Evolutionary conservation across 2,888 invertebrate species (phyloP).

Genomic region (Campopleginae sp.): DNA sequence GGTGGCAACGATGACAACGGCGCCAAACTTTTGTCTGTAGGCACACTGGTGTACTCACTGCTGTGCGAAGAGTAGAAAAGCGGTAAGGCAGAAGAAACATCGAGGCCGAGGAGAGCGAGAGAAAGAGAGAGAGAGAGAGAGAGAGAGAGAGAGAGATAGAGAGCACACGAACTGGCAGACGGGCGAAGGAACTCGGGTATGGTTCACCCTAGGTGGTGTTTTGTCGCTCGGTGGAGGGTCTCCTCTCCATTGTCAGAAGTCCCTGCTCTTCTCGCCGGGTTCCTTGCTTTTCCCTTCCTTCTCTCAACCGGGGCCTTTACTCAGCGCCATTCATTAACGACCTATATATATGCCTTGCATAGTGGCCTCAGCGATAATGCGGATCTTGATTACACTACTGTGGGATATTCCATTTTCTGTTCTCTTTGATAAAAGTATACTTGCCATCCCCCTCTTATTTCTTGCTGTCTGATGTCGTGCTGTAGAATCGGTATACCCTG

Average conservation of each 20-base stretch:
- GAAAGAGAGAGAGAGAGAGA: slow-evolving; percentile 3
- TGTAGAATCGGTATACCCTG: slow-evolving; percentile 2
- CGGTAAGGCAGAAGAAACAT: slow-evolving; percentile 4
- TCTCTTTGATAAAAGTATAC: slow-evolving; percentile 44
- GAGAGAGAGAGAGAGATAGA: slow-evolving; percentile 42
- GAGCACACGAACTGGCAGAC: slow-evolving; percentile 4
- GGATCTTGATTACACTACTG: slow-evolving; percentile 48
- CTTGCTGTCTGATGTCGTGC: not conserved
- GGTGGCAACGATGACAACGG: slow-evolving; percentile 33
- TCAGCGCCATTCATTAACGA: slow-evolving; percentile 48
- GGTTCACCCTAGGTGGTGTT: slow-evolving; percentile 51
- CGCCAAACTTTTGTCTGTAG: slow-evolving; percentile 58
- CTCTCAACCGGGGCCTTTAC: slow-evolving; percentile 21
- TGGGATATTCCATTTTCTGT: slow-evolving; percentile 37
- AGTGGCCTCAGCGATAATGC: slow-evolving; percentile 51
- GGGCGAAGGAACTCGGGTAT: slow-evolving; percentile 35
- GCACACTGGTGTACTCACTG: slow-evolving; percentile 35
- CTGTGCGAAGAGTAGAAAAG: slow-evolving; percentile 21
- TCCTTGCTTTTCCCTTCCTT: slow-evolving; percentile 44
- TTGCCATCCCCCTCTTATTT: not conserved
- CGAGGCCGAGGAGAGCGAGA: slow-evolving; percentile 16
- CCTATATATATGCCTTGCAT: slow-evolving; percentile 35
- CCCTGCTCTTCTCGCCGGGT: slow-evolving; percentile 36
- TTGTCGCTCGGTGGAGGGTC: slow-evolving; percentile 48
- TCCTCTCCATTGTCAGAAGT: slow-evolving; percentile 56